A percentile compares a stretch with the other conserved stretches of the same genome.
Conservation (phyloP, 2,113 vertebrate species). For the Mesoclemmys tuberculata region DNA sequence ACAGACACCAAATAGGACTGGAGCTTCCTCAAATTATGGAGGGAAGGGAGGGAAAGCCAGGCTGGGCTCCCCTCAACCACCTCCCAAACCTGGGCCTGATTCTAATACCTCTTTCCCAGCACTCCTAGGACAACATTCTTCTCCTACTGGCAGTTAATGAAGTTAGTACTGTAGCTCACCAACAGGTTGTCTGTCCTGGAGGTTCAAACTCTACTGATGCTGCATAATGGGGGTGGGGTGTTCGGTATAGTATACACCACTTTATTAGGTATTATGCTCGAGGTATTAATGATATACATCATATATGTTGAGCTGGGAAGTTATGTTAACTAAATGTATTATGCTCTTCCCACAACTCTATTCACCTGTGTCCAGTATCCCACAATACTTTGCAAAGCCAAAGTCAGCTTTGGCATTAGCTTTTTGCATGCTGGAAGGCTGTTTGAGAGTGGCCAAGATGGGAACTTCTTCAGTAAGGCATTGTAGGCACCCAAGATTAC, state of each 20-base stretch:
- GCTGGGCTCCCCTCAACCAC: neutral
- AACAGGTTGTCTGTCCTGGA: neutral
- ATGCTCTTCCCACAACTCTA: neutral
- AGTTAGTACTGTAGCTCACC: neutral
- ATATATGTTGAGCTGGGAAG: neutral
- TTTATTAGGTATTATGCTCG: neutral
- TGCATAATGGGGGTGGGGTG: neutral
- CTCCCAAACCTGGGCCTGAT: neutral
- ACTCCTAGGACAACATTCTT: neutral
- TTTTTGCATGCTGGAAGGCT: neutral
- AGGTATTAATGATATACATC: neutral
- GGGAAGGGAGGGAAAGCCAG: neutral
- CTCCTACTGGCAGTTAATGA: neutral
- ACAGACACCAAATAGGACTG: neutral
- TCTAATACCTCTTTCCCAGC: neutral
- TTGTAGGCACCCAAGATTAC: neutral
- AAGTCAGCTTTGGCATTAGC: neutral
- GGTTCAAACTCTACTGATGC: neutral
- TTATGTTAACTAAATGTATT: neutral
- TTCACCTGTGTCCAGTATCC: neutral
- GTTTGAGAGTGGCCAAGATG: neutral
- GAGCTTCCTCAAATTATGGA: neutral
- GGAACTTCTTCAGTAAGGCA: neutral
- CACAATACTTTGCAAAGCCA: neutral
- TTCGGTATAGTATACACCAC: neutral